Conservation (phyloP, 2,113 vertebrate genomes). For the Ceuthmochares aereus region DNA sequence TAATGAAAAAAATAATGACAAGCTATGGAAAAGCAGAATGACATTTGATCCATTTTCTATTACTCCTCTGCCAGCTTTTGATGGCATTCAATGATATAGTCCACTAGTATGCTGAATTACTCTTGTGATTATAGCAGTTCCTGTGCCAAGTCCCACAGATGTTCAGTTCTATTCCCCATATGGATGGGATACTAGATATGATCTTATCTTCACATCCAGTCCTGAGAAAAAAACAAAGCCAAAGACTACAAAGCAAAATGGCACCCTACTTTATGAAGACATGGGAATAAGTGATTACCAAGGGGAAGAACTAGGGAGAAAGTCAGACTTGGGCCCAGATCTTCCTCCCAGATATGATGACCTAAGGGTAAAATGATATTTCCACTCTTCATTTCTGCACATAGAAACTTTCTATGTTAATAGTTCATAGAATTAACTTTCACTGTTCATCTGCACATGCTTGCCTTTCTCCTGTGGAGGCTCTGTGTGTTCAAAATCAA, state of each 20-base stretch:
- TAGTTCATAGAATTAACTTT: too few species aligned
- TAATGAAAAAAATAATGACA: neutral
- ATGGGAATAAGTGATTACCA: neutral
- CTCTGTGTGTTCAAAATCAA: neutral
- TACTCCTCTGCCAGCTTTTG: conserved; percentile 25
- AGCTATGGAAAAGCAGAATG: conserved; percentile 16
- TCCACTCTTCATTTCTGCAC: neutral
- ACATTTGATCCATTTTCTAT: conserved; percentile 18
- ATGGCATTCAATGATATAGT: neutral
- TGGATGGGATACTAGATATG: neutral
- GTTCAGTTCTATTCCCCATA: neutral
- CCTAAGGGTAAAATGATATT: neutral
- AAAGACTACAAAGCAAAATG: neutral
- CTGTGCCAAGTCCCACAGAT: neutral
- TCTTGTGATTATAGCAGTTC: neutral
- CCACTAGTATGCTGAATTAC: neutral
- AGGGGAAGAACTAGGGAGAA: fast-evolving
- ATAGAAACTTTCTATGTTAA: neutral
- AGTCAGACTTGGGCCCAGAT: neutral
- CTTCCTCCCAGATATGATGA: neutral
- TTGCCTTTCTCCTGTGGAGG: neutral
- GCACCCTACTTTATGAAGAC: neutral
- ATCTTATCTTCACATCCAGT: neutral
- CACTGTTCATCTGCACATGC: neutral
- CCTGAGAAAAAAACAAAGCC: neutral